Conservation (phyloP, 2,888 invertebrate genomes). For the Euclidia mi region DNA sequence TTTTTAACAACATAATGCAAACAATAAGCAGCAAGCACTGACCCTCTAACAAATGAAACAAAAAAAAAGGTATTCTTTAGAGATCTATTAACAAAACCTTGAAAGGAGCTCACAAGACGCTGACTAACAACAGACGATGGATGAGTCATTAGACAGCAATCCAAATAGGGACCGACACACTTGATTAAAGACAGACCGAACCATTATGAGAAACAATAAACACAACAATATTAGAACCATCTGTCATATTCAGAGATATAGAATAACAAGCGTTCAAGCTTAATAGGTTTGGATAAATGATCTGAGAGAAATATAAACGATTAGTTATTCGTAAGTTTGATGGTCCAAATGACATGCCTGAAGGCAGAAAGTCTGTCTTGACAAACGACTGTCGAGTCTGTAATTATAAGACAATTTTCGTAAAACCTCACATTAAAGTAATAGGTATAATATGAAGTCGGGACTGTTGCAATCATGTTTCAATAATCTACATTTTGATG, state of each 20-base stretch:
- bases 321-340: constrained; percentile 9
- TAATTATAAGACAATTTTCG: background rate
- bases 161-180: constrained; percentile 38
- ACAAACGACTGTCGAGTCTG: background rate
- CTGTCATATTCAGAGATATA: constrained; percentile 30
- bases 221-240: constrained; percentile 24
- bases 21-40: no score
- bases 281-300: constrained; percentile 11
- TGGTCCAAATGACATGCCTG: background rate
- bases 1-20: no score
- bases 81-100: constrained; percentile 12
- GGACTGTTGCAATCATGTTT: no score
- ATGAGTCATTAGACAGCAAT: constrained; percentile 14
- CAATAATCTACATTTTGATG: no score
- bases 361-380: background rate
- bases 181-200: constrained; percentile 27
- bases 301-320: background rate
- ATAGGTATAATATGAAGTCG: no score
- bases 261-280: constrained; percentile 8
- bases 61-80: background rate
- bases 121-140: constrained; percentile 27
- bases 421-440: no score
- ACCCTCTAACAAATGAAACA: background rate
- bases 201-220: constrained; percentile 44
- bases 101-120: constrained; percentile 22